Conservation (phyloP, 2,797 vertebrate species). For the Cephalopachus bancanus region DNA sequence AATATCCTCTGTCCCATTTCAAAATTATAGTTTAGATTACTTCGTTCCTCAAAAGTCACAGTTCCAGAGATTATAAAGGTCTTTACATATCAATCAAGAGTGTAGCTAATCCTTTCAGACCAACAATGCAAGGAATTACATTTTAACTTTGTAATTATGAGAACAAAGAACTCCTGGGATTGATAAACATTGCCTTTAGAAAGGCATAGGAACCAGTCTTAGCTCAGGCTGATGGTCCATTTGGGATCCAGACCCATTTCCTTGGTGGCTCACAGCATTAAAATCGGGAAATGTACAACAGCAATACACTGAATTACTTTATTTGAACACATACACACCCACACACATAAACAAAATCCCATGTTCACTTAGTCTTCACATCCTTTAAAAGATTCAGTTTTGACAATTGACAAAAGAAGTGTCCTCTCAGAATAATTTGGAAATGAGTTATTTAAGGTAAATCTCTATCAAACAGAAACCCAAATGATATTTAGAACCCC, state of each 20-base stretch:
- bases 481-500: background rate
- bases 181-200: constrained; percentile 31
- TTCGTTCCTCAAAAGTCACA: constrained; percentile 57
- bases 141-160: constrained; percentile 65
- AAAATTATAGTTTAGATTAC: constrained; percentile 62
- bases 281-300: background rate
- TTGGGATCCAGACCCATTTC: background rate
- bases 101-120: constrained; percentile 70
- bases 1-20: constrained; percentile 14
- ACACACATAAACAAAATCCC: background rate
- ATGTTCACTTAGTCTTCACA: background rate
- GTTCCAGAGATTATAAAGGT: constrained; percentile 65
- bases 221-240: background rate
- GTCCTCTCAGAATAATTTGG: background rate
- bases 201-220: background rate
- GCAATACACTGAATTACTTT: background rate
- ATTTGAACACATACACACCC: constrained; percentile 5
- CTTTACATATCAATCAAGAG: constrained; percentile 54
- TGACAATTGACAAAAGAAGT: background rate
- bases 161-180: constrained; percentile 33
- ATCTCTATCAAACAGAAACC: constrained; percentile 26
- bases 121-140: background rate
- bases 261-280: background rate
- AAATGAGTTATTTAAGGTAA: constrained; percentile 56
- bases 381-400: constrained; percentile 52